Conservation (phyloP, 1,140 invertebrate genomes). For the Cydia fagiglandana region DNA sequence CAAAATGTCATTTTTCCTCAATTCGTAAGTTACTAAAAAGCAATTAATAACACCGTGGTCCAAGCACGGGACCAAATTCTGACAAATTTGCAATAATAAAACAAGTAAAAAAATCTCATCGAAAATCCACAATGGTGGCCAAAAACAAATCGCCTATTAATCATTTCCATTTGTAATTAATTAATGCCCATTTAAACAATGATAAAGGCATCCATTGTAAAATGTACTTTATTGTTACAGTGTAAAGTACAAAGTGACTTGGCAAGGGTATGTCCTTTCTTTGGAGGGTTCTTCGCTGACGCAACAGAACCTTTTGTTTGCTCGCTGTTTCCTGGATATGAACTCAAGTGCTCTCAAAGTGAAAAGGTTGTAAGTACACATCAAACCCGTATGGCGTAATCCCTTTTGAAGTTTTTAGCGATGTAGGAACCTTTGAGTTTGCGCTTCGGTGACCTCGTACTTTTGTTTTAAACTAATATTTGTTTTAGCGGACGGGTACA, state of each 20-base stretch:
- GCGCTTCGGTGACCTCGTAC: not conserved
- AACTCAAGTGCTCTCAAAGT: not conserved
- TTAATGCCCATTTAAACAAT: constrained; percentile 23
- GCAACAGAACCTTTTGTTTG: constrained; percentile 9
- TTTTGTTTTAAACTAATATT: constrained; percentile 22
- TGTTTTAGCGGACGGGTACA: not conserved
- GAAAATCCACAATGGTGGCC: not conserved
- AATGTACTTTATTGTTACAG: not conserved
- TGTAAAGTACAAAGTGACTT: not conserved
- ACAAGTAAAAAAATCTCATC: constrained; percentile 15
- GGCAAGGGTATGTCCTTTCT: constrained; percentile 9
- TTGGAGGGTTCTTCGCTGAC: constrained; percentile 14
- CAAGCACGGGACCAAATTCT: not conserved
- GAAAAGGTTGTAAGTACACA: not conserved
- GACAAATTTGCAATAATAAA: constrained; percentile 5
- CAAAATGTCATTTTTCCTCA: not conserved
- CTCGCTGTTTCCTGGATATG: constrained; percentile 19
- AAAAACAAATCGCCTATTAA: constrained; percentile 23
- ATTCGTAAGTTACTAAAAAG: not conserved
- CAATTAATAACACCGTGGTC: not conserved
- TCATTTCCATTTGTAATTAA: constrained; percentile 28
- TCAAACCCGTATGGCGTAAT: not conserved
- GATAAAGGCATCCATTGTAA: no score
- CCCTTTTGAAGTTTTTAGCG: not conserved
- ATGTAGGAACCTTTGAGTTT: not conserved